phyloP scores from a whole-genome alignment of 2,113 vertebrate species.

The Callionymus lyra region DNA sequence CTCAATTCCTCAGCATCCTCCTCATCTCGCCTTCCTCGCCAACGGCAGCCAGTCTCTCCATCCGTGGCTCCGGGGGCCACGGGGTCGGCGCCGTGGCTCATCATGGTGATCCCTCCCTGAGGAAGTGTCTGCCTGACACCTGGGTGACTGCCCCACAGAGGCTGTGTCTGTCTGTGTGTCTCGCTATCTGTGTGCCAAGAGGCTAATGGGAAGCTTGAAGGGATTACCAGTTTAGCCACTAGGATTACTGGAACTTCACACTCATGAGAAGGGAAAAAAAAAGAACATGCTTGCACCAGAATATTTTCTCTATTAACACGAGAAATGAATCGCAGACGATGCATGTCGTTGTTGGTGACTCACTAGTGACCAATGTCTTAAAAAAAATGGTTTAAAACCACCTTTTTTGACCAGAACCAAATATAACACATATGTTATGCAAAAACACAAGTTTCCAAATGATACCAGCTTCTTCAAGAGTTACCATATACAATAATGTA shows the following conservation, averaged over 20 bases:
- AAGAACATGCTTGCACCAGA: neutral
- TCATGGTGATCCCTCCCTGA: conserved; percentile 47
- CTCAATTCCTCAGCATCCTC: conserved; percentile 1
- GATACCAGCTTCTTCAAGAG: no score
- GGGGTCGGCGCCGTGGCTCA: conserved; percentile 37
- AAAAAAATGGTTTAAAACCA: no score
- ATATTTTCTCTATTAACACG: conserved; percentile 23
- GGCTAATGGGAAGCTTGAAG: conserved; percentile 50
- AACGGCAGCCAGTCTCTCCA: conserved; percentile 34
- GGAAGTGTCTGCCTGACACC: conserved; percentile 40
- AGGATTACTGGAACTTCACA: conserved; percentile 52
- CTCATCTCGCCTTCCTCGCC: conserved; percentile 5
- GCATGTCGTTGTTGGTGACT: conserved; percentile 26
- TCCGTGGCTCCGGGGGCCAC: conserved; percentile 26
- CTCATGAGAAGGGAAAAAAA: neutral
- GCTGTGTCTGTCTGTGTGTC: conserved; percentile 1
- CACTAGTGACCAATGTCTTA: no score
- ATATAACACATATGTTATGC: no score
- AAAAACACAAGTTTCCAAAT: no score
- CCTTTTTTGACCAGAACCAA: no score
- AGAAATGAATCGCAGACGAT: conserved; percentile 22
- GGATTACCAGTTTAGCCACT: conserved; percentile 57
- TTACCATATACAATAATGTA: no score
- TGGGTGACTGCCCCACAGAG: conserved; percentile 40
- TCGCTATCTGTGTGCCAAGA: conserved; percentile 20